phyloP scores from a whole-genome alignment of 1,140 invertebrate species.

The Drosophila willistoni region DNA sequence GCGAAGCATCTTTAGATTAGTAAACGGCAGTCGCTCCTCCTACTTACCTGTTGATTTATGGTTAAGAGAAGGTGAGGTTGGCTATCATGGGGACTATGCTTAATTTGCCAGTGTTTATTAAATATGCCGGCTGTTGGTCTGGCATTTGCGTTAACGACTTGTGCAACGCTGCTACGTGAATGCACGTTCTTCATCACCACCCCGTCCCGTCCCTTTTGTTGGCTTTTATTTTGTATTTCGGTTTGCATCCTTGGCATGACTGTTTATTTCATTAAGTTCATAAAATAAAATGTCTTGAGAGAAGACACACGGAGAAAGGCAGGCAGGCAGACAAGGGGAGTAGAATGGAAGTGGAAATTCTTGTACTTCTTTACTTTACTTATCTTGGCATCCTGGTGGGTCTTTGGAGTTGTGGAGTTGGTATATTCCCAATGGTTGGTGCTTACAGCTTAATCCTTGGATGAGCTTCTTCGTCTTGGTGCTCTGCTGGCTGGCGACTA shows the following conservation, averaged over 20 bases:
- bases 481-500: slow-evolving; percentile 16
- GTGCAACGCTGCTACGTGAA: slow-evolving; percentile 59
- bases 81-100: slow-evolving; percentile 37
- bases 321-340: slow-evolving; percentile 12
- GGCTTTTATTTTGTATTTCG: slow-evolving; percentile 34
- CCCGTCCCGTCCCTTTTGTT: slow-evolving; percentile 13
- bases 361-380: slow-evolving; percentile 43
- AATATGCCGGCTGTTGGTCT: slow-evolving; percentile 63
- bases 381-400: not conserved
- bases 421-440: slow-evolving; percentile 49
- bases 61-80: not conserved
- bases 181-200: slow-evolving; percentile 31
- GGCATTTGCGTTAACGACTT: slow-evolving; percentile 39
- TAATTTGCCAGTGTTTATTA: slow-evolving; percentile 78
- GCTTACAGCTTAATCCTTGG: slow-evolving; percentile 58
- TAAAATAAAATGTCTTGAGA: slow-evolving; percentile 40
- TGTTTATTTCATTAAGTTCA: slow-evolving; percentile 72
- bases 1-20: slow-evolving; percentile 8
- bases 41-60: slow-evolving; percentile 60
- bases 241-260: slow-evolving; percentile 51
- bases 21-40: not conserved
- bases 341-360: slow-evolving; percentile 59
- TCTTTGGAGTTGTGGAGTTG: slow-evolving; percentile 14
- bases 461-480: slow-evolving; percentile 32
- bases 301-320: not conserved